phyloP scores from a whole-genome alignment of 2,797 vertebrate species.

The Acanthurus leucopareius region DNA sequence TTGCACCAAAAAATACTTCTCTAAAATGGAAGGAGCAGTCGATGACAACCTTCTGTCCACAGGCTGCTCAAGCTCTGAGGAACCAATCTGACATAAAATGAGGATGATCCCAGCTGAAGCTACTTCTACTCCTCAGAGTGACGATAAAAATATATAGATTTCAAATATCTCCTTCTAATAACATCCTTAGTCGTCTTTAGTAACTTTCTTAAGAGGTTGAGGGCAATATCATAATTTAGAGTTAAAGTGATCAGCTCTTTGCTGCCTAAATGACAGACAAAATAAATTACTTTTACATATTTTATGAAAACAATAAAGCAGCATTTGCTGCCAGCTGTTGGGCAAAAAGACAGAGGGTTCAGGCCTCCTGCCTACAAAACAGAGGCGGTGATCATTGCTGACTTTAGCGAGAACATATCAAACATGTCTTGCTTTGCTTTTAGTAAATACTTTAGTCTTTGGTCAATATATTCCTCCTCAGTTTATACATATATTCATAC shows the following conservation, averaged over 20 bases:
- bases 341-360: constrained; percentile 54
- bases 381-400: constrained; percentile 69
- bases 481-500: constrained; percentile 86
- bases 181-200: constrained; percentile 65
- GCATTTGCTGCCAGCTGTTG: constrained; percentile 56
- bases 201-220: constrained; percentile 45
- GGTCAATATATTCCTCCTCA: constrained; percentile 86
- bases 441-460: constrained; percentile 90
- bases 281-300: constrained; percentile 73
- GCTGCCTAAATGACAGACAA: constrained; percentile 68
- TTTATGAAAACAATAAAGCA: constrained; percentile 68
- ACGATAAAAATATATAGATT: constrained; percentile 70
- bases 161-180: constrained; percentile 46
- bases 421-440: constrained; percentile 81
- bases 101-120: constrained; percentile 55
- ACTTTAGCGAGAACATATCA: constrained; percentile 76
- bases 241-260: constrained; percentile 59
- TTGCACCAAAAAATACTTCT: constrained; percentile 78
- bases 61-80: constrained; percentile 63
- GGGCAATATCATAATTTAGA: constrained; percentile 58
- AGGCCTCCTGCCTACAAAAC: constrained; percentile 53
- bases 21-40: constrained; percentile 73
- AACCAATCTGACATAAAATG: constrained; percentile 56
- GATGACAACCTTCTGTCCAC: constrained; percentile 52
- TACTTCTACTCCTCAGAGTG: constrained; percentile 54